Evolutionary conservation across 30 jellyfish, hydroid and myxozoan species (phyloP).

Genomic region (Clytia hemisphaerica): DNA sequence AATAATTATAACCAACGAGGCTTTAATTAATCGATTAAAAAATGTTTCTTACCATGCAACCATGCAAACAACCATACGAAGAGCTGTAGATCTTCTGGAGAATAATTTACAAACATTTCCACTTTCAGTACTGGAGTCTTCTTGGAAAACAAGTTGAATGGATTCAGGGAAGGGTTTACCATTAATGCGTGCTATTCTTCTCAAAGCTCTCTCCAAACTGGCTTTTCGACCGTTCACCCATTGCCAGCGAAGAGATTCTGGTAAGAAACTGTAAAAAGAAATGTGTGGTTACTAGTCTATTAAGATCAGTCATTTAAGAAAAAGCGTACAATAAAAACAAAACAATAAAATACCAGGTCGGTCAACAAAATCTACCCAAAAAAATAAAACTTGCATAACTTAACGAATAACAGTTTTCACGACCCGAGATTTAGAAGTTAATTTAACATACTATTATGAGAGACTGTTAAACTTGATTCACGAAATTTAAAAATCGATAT

Average conservation of each 20-base stretch:
- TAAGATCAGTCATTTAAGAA: too few species aligned
- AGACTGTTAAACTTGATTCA: too few species aligned
- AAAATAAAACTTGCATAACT: too few species aligned
- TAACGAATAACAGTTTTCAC: too few species aligned
- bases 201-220: conserved; percentile 22
- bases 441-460: too few species aligned
- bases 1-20: too few species aligned
- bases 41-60: conserved; percentile 35
- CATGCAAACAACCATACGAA: conserved; percentile 11
- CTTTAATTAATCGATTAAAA: too few species aligned
- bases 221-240: conserved; percentile 24
- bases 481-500: too few species aligned
- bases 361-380: too few species aligned
- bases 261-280: conserved; percentile 11
- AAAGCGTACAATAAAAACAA: too few species aligned
- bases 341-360: too few species aligned
- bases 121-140: neutral
- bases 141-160: neutral
- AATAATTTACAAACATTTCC: conserved; percentile 13
- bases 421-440: too few species aligned
- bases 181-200: conserved; percentile 4
- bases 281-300: neutral
- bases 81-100: neutral
- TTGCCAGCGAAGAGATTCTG: conserved; percentile 41
- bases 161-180: neutral